Conservation (phyloP, 1,140 invertebrate genomes). For the Ceratina australensis region DNA sequence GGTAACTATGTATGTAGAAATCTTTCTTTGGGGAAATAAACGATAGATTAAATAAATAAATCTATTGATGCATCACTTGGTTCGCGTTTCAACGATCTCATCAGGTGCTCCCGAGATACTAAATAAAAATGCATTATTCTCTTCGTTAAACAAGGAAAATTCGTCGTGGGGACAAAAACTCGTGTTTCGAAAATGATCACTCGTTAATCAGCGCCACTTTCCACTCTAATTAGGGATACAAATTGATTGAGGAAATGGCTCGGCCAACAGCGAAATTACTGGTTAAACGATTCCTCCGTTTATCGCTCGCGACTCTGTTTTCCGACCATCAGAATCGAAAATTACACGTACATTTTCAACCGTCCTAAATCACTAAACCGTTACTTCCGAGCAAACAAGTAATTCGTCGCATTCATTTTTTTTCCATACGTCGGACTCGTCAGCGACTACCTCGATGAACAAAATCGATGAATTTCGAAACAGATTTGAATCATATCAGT, state of each 20-base stretch:
- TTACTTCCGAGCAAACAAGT: neutral
- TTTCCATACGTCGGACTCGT: too few species aligned
- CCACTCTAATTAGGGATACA: conserved; percentile 35
- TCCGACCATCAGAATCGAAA: conserved; percentile 26
- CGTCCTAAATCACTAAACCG: conserved; percentile 17
- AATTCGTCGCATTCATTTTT: too few species aligned
- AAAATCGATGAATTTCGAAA: neutral
- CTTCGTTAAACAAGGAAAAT: neutral
- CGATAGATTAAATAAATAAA: too few species aligned
- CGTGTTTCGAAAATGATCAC: neutral
- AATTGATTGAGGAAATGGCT: conserved; percentile 9
- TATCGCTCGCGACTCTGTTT: neutral
- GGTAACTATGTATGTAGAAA: too few species aligned
- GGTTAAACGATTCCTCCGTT: neutral
- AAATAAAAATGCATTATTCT: neutral
- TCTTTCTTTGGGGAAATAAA: too few species aligned
- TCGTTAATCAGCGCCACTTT: conserved; percentile 42
- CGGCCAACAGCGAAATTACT: conserved; percentile 16
- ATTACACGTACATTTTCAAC: conserved; percentile 19
- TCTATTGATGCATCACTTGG: too few species aligned
- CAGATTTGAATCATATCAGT: neutral
- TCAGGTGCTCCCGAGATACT: conserved; percentile 14
- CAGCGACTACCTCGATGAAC: too few species aligned
- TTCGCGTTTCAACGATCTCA: conserved; percentile 13
- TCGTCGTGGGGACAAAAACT: neutral